Base-by-base conservation (phyloP, 2,113 vertebrate genomes). In the Scomber scombrus region DNA sequence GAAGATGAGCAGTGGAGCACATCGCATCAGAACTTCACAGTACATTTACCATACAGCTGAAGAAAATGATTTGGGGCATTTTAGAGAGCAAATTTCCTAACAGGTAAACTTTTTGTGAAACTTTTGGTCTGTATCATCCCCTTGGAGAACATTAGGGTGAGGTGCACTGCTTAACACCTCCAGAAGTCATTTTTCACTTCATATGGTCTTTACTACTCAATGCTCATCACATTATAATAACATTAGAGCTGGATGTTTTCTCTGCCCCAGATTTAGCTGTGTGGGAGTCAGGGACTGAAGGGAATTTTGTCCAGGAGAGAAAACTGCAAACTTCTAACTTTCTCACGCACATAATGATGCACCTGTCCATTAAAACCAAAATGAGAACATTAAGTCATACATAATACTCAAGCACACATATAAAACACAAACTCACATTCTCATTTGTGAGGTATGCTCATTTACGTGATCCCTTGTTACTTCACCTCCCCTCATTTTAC, bases 221-320 rank as follows among this genome's bases (percentile, higher is more conserved):
- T 79, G 83, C 81, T 89, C 84, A 90, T 84, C 78, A 78, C 81
- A 85, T 82, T 86, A 83, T 83, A 81, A 90, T 66, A 81, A 85
- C 76, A 83, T 86, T 85, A 87, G 71, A 79, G 78, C 60, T 68
- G 75, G 49, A 62, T 81, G 56, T 73, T 74, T 81, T 68, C 80
- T 85, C 57, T 87, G 85, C 77, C 78, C 84, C 80, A 85, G 47
- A 85, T 87, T 79, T 64, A 18, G 10, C 73, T 85, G 81, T 65
- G 82, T 85, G 81, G 85, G 89, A 84, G 87, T 47, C 23, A 15
- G 18, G 54, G 55, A 66, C 85, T 88, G 29, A 43, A 78, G 89
- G 77, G 83, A 86, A 78, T 81, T 84, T 75, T 71, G 80, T 85
- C 75, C 70, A 26, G 67, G 49, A 86, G 62, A 78, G 68, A 88